Percentiles rank a stretch among this genome's conserved stretches.
These are phyloP conservation scores for Synergus japonicus DNA, from an alignment of 2,888 invertebrate genomes.

Conservation along the genomic window DNA sequence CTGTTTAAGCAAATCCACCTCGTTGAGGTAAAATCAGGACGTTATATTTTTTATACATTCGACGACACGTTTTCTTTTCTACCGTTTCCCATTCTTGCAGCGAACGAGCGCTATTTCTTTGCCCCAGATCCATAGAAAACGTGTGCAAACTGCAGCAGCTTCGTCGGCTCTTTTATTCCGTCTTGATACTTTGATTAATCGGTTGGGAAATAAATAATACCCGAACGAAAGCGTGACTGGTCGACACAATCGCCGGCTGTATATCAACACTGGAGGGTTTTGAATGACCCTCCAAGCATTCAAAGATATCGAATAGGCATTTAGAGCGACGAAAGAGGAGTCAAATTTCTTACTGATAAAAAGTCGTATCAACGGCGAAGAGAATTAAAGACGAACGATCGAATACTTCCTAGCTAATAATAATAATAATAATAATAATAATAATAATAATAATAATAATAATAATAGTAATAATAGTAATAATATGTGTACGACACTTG, in stretches of 20 bases:
- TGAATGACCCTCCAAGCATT: constrained; percentile 32
- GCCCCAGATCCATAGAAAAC: constrained; percentile 38
- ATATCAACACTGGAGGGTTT: constrained; percentile 26
- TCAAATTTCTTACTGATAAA: constrained; percentile 25
- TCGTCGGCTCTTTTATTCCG: constrained; percentile 18
- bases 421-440: too few relatives aligned
- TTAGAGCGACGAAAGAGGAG: constrained; percentile 8
- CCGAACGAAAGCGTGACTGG: constrained; percentile 37
- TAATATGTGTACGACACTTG: neutral
- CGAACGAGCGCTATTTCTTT: constrained; percentile 30
- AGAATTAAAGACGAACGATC: neutral
- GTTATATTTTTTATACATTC: constrained; percentile 34
- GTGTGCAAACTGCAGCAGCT: constrained; percentile 36
- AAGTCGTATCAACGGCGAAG: neutral
- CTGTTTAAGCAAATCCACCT: constrained; percentile 2
- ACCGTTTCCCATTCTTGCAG: constrained; percentile 17
- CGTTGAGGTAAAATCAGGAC: constrained; percentile 27
- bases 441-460: too few relatives aligned
- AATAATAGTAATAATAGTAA: too few relatives aligned
- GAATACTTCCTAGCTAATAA: too few relatives aligned
- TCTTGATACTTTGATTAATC: constrained; percentile 31
- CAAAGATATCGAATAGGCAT: constrained; percentile 2
- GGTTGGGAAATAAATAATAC: constrained; percentile 37
- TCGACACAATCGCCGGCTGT: constrained; percentile 32
- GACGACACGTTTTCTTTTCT: constrained; percentile 31